Percentiles rank a stretch among this genome's conserved stretches.
phyloP scores from a whole-genome alignment of 2,797 vertebrate genomes.

The Oryzias sinensis region DNA sequence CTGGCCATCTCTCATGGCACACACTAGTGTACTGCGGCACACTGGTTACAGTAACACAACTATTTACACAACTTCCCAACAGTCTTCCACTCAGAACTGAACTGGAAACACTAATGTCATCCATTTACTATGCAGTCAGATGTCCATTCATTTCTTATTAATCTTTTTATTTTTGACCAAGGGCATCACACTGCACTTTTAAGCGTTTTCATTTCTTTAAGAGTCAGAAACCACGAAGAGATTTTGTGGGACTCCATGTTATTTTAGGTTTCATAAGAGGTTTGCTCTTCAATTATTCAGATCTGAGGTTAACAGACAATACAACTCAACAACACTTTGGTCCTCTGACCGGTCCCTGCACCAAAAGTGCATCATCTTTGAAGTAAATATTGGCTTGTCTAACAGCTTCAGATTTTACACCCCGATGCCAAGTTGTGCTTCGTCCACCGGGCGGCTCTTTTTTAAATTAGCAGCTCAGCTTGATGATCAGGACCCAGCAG shows the following conservation, averaged over 20 bases:
- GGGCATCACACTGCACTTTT: conserved; percentile 1
- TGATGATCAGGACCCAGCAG: conserved; percentile 39
- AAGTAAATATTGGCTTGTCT: conserved; percentile 9
- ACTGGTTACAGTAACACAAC: too few species aligned
- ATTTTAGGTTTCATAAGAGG: too few species aligned
- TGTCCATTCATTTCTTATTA: conserved; percentile 4
- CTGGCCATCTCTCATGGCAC: too few species aligned
- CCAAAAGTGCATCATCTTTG: conserved; percentile 13
- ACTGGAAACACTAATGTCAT: neutral
- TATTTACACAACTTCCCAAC: too few species aligned
- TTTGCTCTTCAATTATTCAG: conserved; percentile 37
- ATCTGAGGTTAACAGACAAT: conserved; percentile 28
- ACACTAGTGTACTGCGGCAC: too few species aligned
- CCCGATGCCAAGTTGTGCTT: conserved; percentile 11
- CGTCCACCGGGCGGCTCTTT: conserved; percentile 31
- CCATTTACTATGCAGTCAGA: neutral
- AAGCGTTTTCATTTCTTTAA: conserved; percentile 11
- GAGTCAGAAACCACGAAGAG: conserved; percentile 15
- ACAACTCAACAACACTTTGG: conserved; percentile 15
- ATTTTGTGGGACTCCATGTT: conserved; percentile 2
- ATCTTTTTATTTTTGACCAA: conserved; percentile 16
- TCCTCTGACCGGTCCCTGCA: conserved; percentile 1
- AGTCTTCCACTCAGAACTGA: too few species aligned
- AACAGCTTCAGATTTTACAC: conserved; percentile 24
- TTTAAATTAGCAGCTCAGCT: conserved; percentile 66